These are phyloP conservation scores for Drosophila kurseongensis DNA, from an alignment of 1,140 invertebrate species.

Conservation along the genomic window DNA sequence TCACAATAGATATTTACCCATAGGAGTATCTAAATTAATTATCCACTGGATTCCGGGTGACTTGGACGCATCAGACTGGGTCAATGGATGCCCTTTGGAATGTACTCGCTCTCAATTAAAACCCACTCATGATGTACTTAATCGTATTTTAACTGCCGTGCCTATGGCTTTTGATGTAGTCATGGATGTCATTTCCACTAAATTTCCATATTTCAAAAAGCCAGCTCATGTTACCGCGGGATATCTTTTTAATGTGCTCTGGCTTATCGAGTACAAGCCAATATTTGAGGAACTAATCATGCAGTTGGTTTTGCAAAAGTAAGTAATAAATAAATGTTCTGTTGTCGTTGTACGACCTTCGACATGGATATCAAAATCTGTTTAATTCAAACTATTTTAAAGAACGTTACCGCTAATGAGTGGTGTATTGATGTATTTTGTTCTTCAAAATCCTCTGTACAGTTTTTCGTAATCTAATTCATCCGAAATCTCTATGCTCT, in stretches of 20 bases:
- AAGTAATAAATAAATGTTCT: constrained; percentile 30
- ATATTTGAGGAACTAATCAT: constrained; percentile 87
- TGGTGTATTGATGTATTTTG: too few relatives aligned
- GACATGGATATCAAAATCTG: too few relatives aligned
- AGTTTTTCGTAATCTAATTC: not conserved
- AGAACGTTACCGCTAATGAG: too few relatives aligned
- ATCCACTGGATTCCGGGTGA: constrained; percentile 85
- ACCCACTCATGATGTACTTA: constrained; percentile 64
- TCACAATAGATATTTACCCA: constrained; percentile 87
- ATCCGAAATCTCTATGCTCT: not conserved
- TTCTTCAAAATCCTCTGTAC: too few relatives aligned
- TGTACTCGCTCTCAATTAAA: constrained; percentile 55
- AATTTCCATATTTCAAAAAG: constrained; percentile 88
- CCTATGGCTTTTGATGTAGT: constrained; percentile 74
- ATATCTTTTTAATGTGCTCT: constrained; percentile 88
- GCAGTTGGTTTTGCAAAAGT: constrained; percentile 89
- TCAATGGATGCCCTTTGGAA: constrained; percentile 82
- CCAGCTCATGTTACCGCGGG: constrained; percentile 86
- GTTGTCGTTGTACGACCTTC: too few relatives aligned
- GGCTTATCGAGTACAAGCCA: constrained; percentile 88
- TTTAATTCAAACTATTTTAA: too few relatives aligned
- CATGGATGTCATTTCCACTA: constrained; percentile 54
- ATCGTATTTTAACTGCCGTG: constrained; percentile 72
- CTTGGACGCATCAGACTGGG: constrained; percentile 52
- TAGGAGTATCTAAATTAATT: constrained; percentile 87